These are phyloP conservation scores for Thysanoteuthis rhombus DNA, from an alignment of 2,888 invertebrate genomes.

Conservation along the genomic window DNA sequence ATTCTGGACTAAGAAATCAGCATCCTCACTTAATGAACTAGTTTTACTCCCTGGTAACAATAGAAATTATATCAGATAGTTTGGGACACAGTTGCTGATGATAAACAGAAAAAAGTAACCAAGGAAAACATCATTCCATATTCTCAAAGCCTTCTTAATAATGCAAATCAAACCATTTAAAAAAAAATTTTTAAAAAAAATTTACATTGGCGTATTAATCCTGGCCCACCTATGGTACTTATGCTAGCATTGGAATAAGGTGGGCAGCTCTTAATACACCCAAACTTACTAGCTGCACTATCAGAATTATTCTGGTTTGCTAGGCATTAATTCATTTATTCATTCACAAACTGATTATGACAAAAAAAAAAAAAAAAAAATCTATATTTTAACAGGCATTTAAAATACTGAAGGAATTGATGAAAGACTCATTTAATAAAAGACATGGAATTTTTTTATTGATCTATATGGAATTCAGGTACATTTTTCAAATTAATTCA, in stretches of 20 bases:
- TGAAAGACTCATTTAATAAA: neutral
- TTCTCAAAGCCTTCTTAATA: neutral
- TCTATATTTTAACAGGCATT: neutral
- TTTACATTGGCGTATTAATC: neutral
- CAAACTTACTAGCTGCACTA: neutral
- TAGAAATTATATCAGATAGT: neutral
- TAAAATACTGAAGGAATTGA: neutral
- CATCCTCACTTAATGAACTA: neutral
- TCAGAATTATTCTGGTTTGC: neutral
- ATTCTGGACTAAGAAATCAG: neutral
- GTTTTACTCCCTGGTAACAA: neutral
- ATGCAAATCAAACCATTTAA: neutral
- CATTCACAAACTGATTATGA: neutral
- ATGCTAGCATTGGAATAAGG: neutral
- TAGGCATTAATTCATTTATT: neutral
- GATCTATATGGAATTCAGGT: neutral
- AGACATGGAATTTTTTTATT: neutral
- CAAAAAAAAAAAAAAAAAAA: neutral
- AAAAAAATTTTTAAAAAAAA: neutral
- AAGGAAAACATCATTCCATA: neutral
- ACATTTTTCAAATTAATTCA: neutral
- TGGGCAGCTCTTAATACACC: neutral
- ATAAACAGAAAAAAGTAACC: neutral
- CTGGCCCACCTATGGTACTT: neutral
- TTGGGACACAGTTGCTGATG: neutral